These are phyloP conservation scores for Malurus splendens DNA, from an alignment of 2,797 vertebrate genomes.

Conservation along the genomic window DNA sequence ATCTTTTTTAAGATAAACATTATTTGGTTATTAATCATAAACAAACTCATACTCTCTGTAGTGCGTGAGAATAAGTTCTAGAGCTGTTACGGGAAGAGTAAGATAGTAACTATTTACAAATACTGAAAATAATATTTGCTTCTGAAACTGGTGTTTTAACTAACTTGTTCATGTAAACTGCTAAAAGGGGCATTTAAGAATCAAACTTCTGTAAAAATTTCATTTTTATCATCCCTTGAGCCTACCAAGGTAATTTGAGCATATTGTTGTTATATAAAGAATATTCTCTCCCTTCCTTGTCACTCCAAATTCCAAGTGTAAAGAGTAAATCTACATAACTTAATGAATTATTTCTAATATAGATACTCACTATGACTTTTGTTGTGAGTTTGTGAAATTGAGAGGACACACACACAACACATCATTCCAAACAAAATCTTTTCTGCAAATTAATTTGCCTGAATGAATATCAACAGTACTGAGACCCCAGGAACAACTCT, in stretches of 20 bases:
- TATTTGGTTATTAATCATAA: background rate
- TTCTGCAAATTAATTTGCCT: background rate
- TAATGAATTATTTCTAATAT: background rate
- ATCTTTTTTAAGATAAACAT: background rate
- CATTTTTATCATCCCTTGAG: background rate
- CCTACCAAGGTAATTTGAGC: background rate
- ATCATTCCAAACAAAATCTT: background rate
- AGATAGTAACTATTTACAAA: background rate
- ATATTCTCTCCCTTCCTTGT: background rate
- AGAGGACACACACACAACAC: rapidly evolving
- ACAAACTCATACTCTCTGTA: background rate
- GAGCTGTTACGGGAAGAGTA: background rate
- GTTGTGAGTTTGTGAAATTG: background rate
- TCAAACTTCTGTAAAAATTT: background rate
- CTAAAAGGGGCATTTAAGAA: background rate
- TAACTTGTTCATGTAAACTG: background rate
- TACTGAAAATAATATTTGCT: background rate
- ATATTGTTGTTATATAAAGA: background rate
- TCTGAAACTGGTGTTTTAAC: background rate
- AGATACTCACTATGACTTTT: background rate
- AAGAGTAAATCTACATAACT: background rate
- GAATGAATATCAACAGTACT: background rate
- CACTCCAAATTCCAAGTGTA: background rate
- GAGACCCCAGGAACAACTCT: background rate
- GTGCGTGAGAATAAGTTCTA: background rate